Evolutionary conservation across 2,888 invertebrate species (phyloP), one percentile per base, ranked within the genome.

Genomic region (Osedax fenrisi): DNA sequence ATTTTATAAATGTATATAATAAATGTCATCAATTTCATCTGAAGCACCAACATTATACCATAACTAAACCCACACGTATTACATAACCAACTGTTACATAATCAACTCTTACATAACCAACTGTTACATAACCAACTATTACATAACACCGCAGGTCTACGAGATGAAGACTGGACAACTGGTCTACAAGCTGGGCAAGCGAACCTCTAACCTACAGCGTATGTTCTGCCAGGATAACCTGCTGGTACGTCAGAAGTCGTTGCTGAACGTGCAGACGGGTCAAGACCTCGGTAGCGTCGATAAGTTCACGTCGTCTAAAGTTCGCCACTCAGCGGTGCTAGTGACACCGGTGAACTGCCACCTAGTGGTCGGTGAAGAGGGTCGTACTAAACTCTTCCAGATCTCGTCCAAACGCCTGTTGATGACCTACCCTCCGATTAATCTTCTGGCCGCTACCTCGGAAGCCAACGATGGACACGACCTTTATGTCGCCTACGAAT

Each of bases 401-500:
- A 69, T 79, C 22, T 68, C 74, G 10, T 75, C 71, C 21, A 23
- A 72, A n/a, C 59, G 27, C 3, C 59, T 74, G 3, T 59, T 78
- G 26, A 76, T 76, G 2, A 27, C 74, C 2, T 77, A 79, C 61
- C 75, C 77, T 1, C 75, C 78, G 0, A 73, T 77, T 2, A 76
- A 79, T 27, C 69, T 75, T 23, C 79, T 79, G 0, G 79, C 78
- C 66, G 69, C 69, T 10, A 79, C 80, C 41, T 64, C 77, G 27
- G 27, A 79, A 25, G 78, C 80, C 1, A 23, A 69, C 1, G 81
- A 81, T 75, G 79, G 80, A 27, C 74, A 76, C 13, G 26, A 76
- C 3, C 78, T 77, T 21, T 80, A 79, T 56, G 76, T 80, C 21
- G 81, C 81, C 26, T 77, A 79, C 61, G 76, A 78, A 5, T 79